Evolutionary conservation across 2,888 invertebrate species (phyloP), one percentile per base, ranked within the genome.

Genomic region (Drosophila tripunctata): DNA sequence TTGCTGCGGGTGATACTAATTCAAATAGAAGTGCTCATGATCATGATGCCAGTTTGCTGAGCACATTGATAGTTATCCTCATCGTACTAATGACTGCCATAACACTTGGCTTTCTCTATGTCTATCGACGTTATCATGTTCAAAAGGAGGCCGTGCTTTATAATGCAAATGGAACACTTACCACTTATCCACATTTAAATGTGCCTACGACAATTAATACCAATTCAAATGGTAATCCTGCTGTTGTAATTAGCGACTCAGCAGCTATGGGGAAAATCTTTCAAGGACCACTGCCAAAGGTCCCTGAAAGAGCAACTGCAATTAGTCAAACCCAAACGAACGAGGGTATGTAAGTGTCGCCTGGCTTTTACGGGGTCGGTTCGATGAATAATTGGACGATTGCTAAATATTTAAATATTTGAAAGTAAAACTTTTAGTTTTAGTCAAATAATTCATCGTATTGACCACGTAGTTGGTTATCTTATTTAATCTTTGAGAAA

Each of bases 311-410:
- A 48, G 56, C 87, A 35, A 87, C 87, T 24, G 88, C 83, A 1
- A 87, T 88, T 58, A 88, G 83, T 24, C 88, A 88, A 70, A 73
- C 84, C 75, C 69, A 89, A 70, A 87, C 88, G 78, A 89, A 86
- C 81, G 91, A 90, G 68, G 90, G 90, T 90, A 88, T 87, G 91
- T 90, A 89, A 89, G 85, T 88, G 88, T 83, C 88, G 60, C 71
- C 62, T 54, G 58, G 56, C 54, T 47, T 4, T 17, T 22, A 54
- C 50, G 58, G 64, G 57, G 70, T 57, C 43, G 71, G 50, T 58
- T 69, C 47, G 57, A 54, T 50, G 36, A 55, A 38, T 67, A 69
- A 56, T 61, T 60, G 69, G 41, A 54, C n/a, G 38, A 19, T 50
- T 6, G 8, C n/a, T 31, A n/a, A n/a, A n/a, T n/a, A n/a, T n/a